Evolutionary conservation across 1,140 invertebrate species (phyloP).

Genomic region (Aethina tumida): DNA sequence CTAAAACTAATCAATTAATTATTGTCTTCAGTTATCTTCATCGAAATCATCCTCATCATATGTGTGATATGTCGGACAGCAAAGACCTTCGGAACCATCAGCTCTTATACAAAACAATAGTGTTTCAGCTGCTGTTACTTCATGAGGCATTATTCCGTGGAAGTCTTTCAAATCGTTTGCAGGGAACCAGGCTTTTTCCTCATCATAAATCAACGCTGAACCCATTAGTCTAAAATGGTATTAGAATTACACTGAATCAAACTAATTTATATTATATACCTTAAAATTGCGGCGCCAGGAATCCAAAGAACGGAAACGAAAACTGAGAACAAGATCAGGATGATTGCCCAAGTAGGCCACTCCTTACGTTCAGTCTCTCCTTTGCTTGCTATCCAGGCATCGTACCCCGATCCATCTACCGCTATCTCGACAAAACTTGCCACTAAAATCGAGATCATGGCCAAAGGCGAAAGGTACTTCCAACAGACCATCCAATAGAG

Average conservation of each 20-base stretch:
- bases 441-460: slow-evolving; percentile 80
- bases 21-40: slow-evolving; percentile 30
- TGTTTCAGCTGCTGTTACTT: slow-evolving; percentile 66
- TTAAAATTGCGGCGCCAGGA: slow-evolving; percentile 68
- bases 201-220: slow-evolving; percentile 73
- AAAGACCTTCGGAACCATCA: slow-evolving; percentile 72
- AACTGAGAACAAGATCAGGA: slow-evolving; percentile 66
- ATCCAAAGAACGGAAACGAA: slow-evolving; percentile 81
- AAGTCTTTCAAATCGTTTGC: slow-evolving; percentile 79
- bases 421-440: slow-evolving; percentile 78
- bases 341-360: slow-evolving; percentile 71
- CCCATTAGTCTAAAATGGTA: slow-evolving; percentile 56
- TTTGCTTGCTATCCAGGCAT: slow-evolving; percentile 68
- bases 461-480: slow-evolving; percentile 84
- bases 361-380: slow-evolving; percentile 62
- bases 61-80: slow-evolving; percentile 61
- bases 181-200: slow-evolving; percentile 87
- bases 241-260: neutral
- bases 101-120: slow-evolving; percentile 73
- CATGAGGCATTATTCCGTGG: slow-evolving; percentile 72
- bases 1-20: slow-evolving; percentile 1
- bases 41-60: slow-evolving; percentile 49
- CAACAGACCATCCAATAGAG: slow-evolving; percentile 89
- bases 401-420: slow-evolving; percentile 71
- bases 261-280: slow-evolving; percentile 40